Evolutionary conservation across 2,797 vertebrate species (phyloP), one percentile per base, ranked within the genome.

Genomic region (Hapalemur alaotrensis): DNA sequence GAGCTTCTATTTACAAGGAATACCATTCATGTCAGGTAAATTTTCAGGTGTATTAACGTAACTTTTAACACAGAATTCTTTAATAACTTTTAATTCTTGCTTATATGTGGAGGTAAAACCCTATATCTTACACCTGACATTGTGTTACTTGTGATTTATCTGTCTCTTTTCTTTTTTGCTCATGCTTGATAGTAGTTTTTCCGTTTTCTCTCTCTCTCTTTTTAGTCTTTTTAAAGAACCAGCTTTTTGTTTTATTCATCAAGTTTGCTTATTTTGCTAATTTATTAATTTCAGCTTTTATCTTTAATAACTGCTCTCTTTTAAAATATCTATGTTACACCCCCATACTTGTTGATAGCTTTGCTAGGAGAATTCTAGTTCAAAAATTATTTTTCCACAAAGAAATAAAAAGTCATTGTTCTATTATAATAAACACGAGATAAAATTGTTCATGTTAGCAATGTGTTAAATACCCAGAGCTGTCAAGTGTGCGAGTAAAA

Each of bases 181-280:
- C 61, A 52, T 82, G 48, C 61, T 89, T 90, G 17, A 46, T 67
- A 72, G 13, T n/a, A 30, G 5, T 85, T 57, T n/a, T 50, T 30
- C 13, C 25, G 25, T 54, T 41, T 41, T 14, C 0, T 15, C 13
- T 18, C 8, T 12, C 4, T 48, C 22, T 80, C 76, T 54, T 79
- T 57, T 41, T 41, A 41, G 35, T 63, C 20, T 65, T 83, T 57
- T 75, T 28, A 81, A 93, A 93, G 28, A 93, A 67, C 2, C 17
- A 89, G 69, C 20, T 83, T 38, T 95, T 84, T 82, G 7, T 46
- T 93, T 95, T 85, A 75, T 54, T 89, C 61, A 88, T 88, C 28
- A 18, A 50, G 15, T 41, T 48, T 81, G 75, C 2, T 83, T 84
- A 57, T 91, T 95, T 76, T 82, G 35, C 72, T 85, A 67, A 63